phyloP scores from a whole-genome alignment of 2,797 vertebrate genomes.

The Coilia nasus region DNA sequence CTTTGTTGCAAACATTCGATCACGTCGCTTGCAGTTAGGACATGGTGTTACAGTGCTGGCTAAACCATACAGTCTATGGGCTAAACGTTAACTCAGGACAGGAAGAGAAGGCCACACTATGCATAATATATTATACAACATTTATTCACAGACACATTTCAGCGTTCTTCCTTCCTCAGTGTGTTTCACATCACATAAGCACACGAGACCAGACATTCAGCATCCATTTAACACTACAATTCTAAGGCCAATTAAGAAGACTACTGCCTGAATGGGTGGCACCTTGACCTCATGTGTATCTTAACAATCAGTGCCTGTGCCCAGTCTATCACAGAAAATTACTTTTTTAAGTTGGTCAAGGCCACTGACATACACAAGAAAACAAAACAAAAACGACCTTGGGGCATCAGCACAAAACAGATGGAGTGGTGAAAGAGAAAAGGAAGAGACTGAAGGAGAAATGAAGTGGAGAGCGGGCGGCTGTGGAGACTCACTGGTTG shows the following conservation, averaged over 20 bases:
- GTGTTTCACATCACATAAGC: background rate
- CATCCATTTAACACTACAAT: too few relatives aligned
- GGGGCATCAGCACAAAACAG: background rate
- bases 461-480: background rate
- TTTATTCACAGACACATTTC: too few relatives aligned
- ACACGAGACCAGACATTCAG: too few relatives aligned
- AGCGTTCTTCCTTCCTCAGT: too few relatives aligned
- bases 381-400: background rate
- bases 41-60: too few relatives aligned
- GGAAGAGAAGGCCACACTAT: too few relatives aligned
- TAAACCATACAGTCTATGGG: too few relatives aligned
- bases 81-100: too few relatives aligned
- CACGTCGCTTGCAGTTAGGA: too few relatives aligned
- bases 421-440: conserved; percentile 15
- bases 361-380: background rate
- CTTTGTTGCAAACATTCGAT: too few relatives aligned
- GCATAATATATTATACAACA: too few relatives aligned
- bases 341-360: background rate
- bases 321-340: background rate
- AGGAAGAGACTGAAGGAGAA: background rate
- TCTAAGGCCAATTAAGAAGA: background rate
- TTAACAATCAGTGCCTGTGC: background rate
- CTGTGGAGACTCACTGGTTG: conserved; percentile 78
- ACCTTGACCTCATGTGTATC: background rate
- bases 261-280: background rate